These are phyloP conservation scores for Pseudomyrmex dendroicus DNA, from an alignment of 1,140 invertebrate genomes.

Conservation along the genomic window DNA sequence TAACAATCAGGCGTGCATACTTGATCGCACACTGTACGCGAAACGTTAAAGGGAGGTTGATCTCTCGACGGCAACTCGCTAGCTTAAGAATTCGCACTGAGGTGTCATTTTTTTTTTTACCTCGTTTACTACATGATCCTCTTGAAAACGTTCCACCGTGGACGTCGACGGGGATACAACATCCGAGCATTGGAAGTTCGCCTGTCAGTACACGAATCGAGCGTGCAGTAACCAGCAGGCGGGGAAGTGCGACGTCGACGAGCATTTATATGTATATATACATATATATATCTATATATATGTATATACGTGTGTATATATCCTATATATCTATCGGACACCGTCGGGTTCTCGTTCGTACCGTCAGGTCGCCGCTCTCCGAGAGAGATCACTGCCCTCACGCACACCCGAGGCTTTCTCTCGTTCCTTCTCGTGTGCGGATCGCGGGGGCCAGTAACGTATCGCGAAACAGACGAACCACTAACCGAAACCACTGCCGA, in stretches of 20 bases:
- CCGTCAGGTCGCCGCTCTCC: conserved; percentile 84
- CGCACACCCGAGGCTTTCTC: conserved; percentile 81
- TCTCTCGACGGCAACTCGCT: too few species aligned
- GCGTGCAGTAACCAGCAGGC: not conserved
- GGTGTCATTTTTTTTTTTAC: too few species aligned
- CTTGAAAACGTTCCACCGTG: too few species aligned
- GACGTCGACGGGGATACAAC: too few species aligned
- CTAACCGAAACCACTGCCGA: conserved; percentile 27
- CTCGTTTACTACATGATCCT: too few species aligned
- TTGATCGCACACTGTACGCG: too few species aligned
- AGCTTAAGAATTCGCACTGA: too few species aligned
- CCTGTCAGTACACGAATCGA: too few species aligned
- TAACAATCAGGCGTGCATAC: too few species aligned
- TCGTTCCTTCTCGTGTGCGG: conserved; percentile 73
- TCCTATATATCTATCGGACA: conserved; percentile 65
- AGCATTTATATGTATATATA: not conserved
- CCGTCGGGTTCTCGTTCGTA: conserved; percentile 72
- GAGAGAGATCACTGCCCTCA: conserved; percentile 85
- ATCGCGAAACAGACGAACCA: conserved; percentile 43
- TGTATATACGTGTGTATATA: conserved; percentile 14
- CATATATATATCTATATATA: not conserved
- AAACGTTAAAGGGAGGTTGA: too few species aligned
- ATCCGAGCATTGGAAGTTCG: too few species aligned
- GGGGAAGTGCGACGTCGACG: not conserved
- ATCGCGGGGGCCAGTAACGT: conserved; percentile 67